Evolutionary conservation across 1,140 invertebrate species (phyloP).

Genomic region (Euwallacea similis): DNA sequence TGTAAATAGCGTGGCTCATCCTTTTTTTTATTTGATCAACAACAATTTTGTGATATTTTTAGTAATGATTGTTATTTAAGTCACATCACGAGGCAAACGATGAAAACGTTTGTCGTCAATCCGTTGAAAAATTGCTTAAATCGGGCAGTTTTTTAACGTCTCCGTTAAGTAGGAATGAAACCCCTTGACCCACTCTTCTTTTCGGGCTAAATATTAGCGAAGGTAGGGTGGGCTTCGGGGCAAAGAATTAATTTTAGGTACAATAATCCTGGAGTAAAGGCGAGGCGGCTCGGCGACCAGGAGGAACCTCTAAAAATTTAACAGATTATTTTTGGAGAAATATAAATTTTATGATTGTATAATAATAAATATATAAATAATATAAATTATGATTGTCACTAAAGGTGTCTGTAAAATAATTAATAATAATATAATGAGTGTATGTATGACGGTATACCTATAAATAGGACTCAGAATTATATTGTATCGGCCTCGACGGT

Average conservation of each 20-base stretch:
- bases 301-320: slow-evolving; percentile 47
- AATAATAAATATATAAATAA: slow-evolving; percentile 47
- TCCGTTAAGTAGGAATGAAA: slow-evolving; percentile 42
- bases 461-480: slow-evolving; percentile 38
- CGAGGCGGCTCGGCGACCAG: slow-evolving; percentile 49
- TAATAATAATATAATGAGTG: slow-evolving; percentile 44
- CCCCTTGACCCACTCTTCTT: slow-evolving; percentile 6
- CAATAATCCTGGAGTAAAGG: slow-evolving; percentile 51
- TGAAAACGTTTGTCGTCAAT: background rate
- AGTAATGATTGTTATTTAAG: slow-evolving; percentile 55
- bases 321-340: slow-evolving; percentile 53
- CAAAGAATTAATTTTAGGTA: slow-evolving; percentile 43
- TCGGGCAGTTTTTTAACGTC: slow-evolving; percentile 44
- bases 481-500: slow-evolving; percentile 42
- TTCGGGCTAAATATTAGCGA: background rate
- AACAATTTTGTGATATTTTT: slow-evolving; percentile 57
- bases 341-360: slow-evolving; percentile 50
- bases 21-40: slow-evolving; percentile 54
- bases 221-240: background rate
- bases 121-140: slow-evolving; percentile 1
- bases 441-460: slow-evolving; percentile 47
- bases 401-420: slow-evolving; percentile 48
- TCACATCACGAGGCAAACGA: slow-evolving; percentile 52
- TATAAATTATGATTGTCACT: slow-evolving; percentile 49
- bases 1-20: slow-evolving; percentile 52